Evolutionary conservation across 2,113 vertebrate genomes (phyloP).

Genomic region (Zapornia atra): DNA sequence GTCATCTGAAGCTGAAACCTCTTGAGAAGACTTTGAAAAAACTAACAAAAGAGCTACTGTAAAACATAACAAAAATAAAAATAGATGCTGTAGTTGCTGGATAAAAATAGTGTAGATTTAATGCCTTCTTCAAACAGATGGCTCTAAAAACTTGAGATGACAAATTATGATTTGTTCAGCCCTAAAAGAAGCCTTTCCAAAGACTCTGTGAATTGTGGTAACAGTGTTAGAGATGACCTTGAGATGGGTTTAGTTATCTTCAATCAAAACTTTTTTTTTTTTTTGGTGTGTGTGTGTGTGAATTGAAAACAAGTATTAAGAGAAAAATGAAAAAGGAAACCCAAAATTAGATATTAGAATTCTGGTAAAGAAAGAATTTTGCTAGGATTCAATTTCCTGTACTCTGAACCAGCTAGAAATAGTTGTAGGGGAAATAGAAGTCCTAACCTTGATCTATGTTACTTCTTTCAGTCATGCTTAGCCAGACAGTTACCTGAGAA

Average conservation of each 20-base stretch:
- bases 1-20: not conserved
- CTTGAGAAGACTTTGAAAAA: not conserved
- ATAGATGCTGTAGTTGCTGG: slow-evolving; percentile 41
- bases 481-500: not conserved
- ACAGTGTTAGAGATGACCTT: not conserved
- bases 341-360: not conserved
- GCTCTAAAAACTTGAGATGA: slow-evolving; percentile 27
- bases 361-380: not conserved
- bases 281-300: not conserved
- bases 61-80: slow-evolving; percentile 38
- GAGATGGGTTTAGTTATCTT: not conserved
- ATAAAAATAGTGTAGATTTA: slow-evolving; percentile 54
- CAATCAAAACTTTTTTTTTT: not conserved
- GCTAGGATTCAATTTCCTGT: not conserved
- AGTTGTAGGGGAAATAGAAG: not conserved
- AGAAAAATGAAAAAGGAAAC: not conserved
- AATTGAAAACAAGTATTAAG: not conserved
- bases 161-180: slow-evolving; percentile 32
- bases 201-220: not conserved
- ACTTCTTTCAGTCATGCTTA: not conserved
- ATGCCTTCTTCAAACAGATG: slow-evolving; percentile 52
- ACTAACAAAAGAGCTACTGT: slow-evolving; percentile 38
- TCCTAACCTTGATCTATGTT: not conserved
- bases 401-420: not conserved
- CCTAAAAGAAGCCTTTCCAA: not conserved